These are phyloP conservation scores for Dipodomys merriami DNA, from an alignment of 2,113 vertebrate genomes.

Conservation along the genomic window DNA sequence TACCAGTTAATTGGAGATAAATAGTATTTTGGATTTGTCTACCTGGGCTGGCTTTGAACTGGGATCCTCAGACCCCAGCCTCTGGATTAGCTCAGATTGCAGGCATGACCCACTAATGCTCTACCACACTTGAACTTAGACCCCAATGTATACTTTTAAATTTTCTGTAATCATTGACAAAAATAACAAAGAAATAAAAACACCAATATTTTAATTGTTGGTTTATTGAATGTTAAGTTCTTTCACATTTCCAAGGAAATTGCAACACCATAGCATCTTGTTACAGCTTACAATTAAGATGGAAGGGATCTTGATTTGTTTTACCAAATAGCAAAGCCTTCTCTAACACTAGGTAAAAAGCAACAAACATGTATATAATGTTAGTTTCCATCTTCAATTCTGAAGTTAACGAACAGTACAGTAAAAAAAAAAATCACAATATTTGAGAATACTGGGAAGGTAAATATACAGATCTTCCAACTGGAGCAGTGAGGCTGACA, in stretches of 20 bases:
- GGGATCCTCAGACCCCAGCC: too few species aligned
- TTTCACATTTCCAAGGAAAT: slow-evolving; percentile 4
- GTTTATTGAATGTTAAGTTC: neutral
- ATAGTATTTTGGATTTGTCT: too few species aligned
- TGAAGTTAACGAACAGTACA: neutral
- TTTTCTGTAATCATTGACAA: neutral
- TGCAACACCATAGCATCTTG: neutral
- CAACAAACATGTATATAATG: neutral
- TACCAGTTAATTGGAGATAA: too few species aligned
- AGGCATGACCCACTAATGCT: too few species aligned
- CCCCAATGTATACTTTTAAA: neutral
- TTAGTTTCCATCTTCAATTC: neutral
- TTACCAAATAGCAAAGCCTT: slow-evolving; percentile 33
- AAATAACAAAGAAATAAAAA: neutral
- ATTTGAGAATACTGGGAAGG: slow-evolving; percentile 19
- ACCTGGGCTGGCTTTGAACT: too few species aligned
- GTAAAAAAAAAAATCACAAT: neutral
- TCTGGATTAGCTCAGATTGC: too few species aligned
- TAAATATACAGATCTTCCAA: neutral
- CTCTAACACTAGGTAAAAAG: neutral
- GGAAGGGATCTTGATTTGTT: neutral
- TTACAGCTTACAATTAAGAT: slow-evolving; percentile 14
- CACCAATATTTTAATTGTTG: neutral
- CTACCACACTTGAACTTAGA: neutral
- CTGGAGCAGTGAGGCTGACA: neutral